phyloP scores from a whole-genome alignment of 2,888 invertebrate species.

The Margaritifera margaritifera region DNA sequence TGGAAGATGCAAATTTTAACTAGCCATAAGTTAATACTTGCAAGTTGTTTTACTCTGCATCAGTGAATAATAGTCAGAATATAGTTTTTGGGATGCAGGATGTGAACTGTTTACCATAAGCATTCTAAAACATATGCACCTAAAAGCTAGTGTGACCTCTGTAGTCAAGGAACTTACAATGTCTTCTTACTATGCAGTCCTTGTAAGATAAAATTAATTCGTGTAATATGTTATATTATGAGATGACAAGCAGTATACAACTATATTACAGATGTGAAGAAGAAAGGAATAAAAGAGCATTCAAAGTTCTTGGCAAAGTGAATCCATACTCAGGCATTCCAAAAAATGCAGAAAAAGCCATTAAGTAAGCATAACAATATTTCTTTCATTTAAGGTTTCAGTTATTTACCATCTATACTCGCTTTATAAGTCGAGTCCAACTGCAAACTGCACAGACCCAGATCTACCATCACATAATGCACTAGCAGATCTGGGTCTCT shows the following conservation, averaged over 20 bases:
- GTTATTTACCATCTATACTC: background rate
- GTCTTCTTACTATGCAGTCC: too few species aligned
- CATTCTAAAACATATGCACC: too few species aligned
- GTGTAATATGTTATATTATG: background rate
- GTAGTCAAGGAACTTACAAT: too few species aligned
- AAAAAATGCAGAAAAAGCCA: conserved; percentile 49
- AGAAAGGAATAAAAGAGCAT: conserved; percentile 44
- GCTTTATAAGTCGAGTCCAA: background rate
- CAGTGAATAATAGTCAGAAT: too few species aligned
- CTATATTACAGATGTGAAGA: conserved; percentile 40
- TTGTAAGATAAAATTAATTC: background rate
- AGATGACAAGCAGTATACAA: background rate
- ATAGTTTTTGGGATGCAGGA: too few species aligned
- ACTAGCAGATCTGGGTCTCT: too few species aligned
- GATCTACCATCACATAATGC: background rate
- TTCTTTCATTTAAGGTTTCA: too few species aligned
- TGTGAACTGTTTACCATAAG: too few species aligned
- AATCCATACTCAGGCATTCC: conserved; percentile 56
- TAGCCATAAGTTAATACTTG: too few species aligned
- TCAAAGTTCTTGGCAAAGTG: conserved; percentile 39
- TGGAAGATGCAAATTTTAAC: too few species aligned
- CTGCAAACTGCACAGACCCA: background rate
- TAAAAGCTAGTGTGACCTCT: too few species aligned
- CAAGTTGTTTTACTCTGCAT: too few species aligned
- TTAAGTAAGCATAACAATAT: conserved; percentile 39